These are phyloP conservation scores for Oasisia sp. DNA, from an alignment of 2,888 invertebrate species.

Conservation along the genomic window DNA sequence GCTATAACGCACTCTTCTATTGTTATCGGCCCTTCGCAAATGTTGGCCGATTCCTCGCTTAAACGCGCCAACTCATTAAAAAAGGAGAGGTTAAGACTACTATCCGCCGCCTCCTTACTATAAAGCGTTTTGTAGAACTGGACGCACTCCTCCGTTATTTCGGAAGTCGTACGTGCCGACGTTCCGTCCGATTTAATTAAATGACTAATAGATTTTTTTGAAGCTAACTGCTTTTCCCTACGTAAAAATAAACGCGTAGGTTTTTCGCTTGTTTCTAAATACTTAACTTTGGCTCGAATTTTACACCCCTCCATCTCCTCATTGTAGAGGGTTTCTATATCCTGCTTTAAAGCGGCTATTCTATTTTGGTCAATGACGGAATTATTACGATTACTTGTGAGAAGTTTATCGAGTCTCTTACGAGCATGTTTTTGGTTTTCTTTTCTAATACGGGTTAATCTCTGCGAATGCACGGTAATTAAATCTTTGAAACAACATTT, in stretches of 20 bases:
- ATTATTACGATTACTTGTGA: neutral
- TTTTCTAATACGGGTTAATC: no score
- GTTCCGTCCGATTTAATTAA: slow-evolving; percentile 14
- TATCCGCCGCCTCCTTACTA: neutral
- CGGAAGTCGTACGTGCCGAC: neutral
- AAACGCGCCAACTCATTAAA: neutral
- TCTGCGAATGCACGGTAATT: no score
- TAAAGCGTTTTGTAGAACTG: neutral
- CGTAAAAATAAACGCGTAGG: slow-evolving; percentile 86
- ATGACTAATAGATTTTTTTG: neutral
- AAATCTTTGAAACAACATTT: no score
- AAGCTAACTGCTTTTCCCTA: slow-evolving; percentile 88
- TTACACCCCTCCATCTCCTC: neutral
- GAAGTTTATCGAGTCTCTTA: neutral
- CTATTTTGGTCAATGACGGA: neutral
- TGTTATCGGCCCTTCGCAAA: neutral
- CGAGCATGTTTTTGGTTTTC: no score
- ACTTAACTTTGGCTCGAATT: slow-evolving; percentile 3
- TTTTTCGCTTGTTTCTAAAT: slow-evolving; percentile 22
- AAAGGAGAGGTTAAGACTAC: neutral
- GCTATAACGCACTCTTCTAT: neutral
- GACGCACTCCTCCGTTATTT: neutral
- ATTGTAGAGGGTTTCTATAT: neutral
- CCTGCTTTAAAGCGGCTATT: neutral
- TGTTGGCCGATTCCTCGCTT: neutral